Percentiles rank a stretch among this genome's conserved stretches.
These are phyloP conservation scores for Pseudococcus longispinus DNA, from an alignment of 2,888 invertebrate genomes.

Conservation along the genomic window DNA sequence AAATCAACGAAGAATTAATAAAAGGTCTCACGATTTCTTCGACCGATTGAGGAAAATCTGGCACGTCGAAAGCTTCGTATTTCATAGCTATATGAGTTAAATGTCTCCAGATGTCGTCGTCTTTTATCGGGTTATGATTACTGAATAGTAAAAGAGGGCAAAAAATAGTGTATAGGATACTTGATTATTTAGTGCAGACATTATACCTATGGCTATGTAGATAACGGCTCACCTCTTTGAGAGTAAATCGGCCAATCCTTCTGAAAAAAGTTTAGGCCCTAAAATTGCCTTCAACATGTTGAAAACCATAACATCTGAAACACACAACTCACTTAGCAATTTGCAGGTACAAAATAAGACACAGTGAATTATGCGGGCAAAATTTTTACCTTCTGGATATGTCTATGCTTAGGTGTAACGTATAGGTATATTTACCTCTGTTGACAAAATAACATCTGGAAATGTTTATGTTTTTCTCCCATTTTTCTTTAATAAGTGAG, in stretches of 20 bases:
- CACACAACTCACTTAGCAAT: neutral
- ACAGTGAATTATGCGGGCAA: no score
- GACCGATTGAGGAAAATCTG: slow-evolving; percentile 23
- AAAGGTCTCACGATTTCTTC: slow-evolving; percentile 26
- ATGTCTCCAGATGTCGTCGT: slow-evolving; percentile 29
- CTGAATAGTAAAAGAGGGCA: neutral
- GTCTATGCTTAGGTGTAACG: no score
- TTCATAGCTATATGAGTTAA: slow-evolving; percentile 22
- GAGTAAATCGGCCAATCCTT: slow-evolving; percentile 3
- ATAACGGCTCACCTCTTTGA: neutral
- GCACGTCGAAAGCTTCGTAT: slow-evolving; percentile 22
- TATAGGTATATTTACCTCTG: neutral
- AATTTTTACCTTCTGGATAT: no score
- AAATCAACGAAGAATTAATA: neutral
- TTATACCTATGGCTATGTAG: no score
- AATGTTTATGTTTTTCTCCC: neutral
- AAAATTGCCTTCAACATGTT: slow-evolving; percentile 24
- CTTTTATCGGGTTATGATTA: slow-evolving; percentile 21
- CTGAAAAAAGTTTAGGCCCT: slow-evolving; percentile 1
- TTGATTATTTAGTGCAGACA: no score
- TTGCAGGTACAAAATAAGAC: neutral
- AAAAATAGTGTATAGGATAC: neutral
- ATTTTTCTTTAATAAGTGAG: neutral
- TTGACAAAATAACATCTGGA: neutral
- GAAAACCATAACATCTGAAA: neutral